A percentile compares a stretch with the other conserved stretches of the same genome.
phyloP scores from a whole-genome alignment of 2,888 invertebrate genomes.

The Melanotus villosus region DNA sequence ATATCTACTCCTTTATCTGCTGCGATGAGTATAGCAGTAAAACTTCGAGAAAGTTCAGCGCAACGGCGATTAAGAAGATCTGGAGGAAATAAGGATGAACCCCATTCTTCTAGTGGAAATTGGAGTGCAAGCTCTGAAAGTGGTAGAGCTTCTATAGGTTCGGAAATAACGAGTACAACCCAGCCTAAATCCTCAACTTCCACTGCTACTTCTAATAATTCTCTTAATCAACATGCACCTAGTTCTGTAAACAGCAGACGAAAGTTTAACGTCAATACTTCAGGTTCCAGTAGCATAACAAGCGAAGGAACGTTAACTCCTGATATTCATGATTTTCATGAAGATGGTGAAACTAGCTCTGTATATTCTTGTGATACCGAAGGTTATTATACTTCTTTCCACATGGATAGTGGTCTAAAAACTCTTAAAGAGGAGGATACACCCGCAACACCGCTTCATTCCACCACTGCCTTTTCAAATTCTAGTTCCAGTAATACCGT shows the following conservation, averaged over 20 bases:
- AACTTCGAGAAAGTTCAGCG: conserved; percentile 82
- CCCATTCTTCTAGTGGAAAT: conserved; percentile 92
- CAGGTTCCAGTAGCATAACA: conserved; percentile 86
- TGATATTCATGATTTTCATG: conserved; percentile 84
- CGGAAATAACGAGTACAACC: conserved; percentile 83
- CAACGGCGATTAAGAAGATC: conserved; percentile 80
- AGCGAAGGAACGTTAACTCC: conserved; percentile 90
- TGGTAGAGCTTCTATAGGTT: conserved; percentile 87
- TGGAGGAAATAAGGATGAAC: conserved; percentile 81
- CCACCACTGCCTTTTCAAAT: conserved; percentile 78
- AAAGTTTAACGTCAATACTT: conserved; percentile 78
- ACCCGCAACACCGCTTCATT: conserved; percentile 81
- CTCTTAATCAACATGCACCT: conserved; percentile 76
- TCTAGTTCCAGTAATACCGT: conserved; percentile 80
- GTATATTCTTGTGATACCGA: conserved; percentile 97
- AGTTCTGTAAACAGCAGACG: conserved; percentile 78
- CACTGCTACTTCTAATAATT: conserved; percentile 79
- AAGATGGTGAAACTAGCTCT: conserved; percentile 90
- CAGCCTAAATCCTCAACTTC: conserved; percentile 80
- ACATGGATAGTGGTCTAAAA: conserved; percentile 94
- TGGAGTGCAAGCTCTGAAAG: conserved; percentile 96
- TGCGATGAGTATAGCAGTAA: conserved; percentile 77
- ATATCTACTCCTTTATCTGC: conserved; percentile 71
- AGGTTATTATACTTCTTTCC: conserved; percentile 98
- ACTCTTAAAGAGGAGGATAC: conserved; percentile 85